A percentile compares a stretch with the other conserved stretches of the same genome.
phyloP scores from a whole-genome alignment of 2,113 vertebrate species.

The Mesocricetus auratus region DNA sequence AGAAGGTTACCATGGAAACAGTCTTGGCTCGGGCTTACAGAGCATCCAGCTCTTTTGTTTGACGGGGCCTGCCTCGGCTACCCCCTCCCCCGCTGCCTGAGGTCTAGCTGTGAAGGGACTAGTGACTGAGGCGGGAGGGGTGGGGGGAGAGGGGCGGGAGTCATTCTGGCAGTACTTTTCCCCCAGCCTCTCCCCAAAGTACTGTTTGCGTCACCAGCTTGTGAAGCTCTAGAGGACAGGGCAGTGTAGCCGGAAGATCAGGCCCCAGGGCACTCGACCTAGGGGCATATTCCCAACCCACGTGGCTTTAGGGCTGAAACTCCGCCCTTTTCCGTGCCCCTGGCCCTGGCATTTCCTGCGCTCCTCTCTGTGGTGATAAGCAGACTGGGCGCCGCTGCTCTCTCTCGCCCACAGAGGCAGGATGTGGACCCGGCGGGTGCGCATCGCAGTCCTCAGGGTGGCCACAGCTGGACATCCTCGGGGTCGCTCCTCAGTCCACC shows the following conservation, averaged over 20 bases:
- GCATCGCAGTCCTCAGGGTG: not conserved
- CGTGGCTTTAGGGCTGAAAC: not conserved
- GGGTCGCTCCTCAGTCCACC: not conserved
- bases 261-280: not conserved
- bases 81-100: not conserved
- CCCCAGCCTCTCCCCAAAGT: not conserved
- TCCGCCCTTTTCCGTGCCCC: not conserved
- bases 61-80: not conserved
- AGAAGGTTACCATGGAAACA: constrained; percentile 57
- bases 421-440: not conserved
- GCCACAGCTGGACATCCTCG: not conserved
- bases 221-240: not conserved
- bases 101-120: not conserved
- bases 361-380: not conserved
- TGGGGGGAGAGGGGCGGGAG: not conserved
- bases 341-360: not conserved
- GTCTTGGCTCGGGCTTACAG: not conserved
- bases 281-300: not conserved
- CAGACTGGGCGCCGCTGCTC: not conserved
- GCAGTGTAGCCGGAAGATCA: not conserved
- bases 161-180: not conserved
- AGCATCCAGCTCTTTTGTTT: constrained; percentile 44
- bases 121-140: not conserved
- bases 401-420: not conserved
- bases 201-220: not conserved